These are phyloP conservation scores for Campoplex capitator DNA, from an alignment of 2,888 invertebrate species.

Conservation along the genomic window DNA sequence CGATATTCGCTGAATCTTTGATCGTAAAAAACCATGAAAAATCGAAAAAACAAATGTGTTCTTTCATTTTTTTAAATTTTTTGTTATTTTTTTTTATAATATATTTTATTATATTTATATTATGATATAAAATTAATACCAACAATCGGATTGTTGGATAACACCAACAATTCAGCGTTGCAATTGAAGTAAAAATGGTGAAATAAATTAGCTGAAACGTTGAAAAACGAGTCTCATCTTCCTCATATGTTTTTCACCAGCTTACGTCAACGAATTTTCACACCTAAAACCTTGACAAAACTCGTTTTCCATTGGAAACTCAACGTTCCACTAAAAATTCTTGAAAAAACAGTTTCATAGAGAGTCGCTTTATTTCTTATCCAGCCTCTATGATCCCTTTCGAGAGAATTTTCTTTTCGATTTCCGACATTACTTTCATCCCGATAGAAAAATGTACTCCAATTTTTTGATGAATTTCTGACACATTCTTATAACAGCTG, in stretches of 20 bases:
- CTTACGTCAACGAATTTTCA: too few species aligned
- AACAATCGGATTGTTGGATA: too few species aligned
- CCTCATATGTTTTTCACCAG: not conserved
- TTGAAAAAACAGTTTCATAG: not conserved
- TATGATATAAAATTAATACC: too few species aligned
- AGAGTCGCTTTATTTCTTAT: not conserved
- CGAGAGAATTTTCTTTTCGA: not conserved
- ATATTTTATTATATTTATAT: too few species aligned
- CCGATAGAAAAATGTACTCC: too few species aligned
- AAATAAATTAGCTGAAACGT: not conserved
- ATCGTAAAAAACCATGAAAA: too few species aligned
- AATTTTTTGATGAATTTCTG: not conserved
- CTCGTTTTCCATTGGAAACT: not conserved
- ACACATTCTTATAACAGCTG: not conserved
- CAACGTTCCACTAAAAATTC: not conserved
- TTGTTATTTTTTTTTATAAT: too few species aligned
- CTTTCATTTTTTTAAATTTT: too few species aligned
- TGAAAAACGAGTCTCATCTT: not conserved
- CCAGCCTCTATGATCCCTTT: not conserved
- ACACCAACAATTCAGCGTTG: not conserved
- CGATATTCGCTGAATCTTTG: too few species aligned
- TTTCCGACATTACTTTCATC: not conserved
- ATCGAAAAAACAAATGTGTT: too few species aligned
- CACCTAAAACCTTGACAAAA: too few species aligned
- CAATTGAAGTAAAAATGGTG: not conserved